Percentiles rank a stretch among this genome's conserved stretches.
phyloP scores from a whole-genome alignment of 92 coral and sea anemone genomes.

The Ricordea florida region DNA sequence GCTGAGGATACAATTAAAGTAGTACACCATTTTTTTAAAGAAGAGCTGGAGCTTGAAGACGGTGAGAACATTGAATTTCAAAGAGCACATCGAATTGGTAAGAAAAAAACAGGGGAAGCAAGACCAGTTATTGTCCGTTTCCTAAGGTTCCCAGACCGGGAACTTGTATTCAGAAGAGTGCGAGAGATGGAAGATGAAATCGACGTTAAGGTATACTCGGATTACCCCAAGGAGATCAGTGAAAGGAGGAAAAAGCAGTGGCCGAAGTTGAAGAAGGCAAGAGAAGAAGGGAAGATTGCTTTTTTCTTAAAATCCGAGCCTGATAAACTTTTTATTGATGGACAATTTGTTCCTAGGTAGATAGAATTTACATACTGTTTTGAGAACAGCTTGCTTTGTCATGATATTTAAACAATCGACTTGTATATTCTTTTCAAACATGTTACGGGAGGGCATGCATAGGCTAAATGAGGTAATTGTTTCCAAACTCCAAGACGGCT shows the following conservation, averaged over 20 bases:
- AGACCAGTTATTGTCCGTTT: constrained; percentile 1
- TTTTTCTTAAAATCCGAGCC: not conserved
- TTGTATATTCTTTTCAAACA: no score
- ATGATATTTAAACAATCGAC: no score
- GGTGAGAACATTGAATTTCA: constrained; percentile 1
- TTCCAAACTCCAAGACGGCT: no score
- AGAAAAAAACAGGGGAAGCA: not conserved
- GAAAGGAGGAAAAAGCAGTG: constrained; percentile 17
- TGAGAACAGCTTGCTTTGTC: no score
- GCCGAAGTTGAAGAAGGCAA: constrained; percentile 5
- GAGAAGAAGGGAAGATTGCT: constrained; percentile 4
- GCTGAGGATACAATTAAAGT: not conserved
- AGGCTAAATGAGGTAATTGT: no score
- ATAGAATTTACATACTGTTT: no score
- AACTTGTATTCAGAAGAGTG: not conserved
- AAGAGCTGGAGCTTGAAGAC: not conserved
- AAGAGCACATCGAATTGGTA: constrained; percentile 5
- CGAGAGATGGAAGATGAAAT: not conserved
- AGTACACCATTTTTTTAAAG: not conserved
- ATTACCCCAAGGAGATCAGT: constrained; percentile 3
- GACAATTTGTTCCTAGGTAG: no score
- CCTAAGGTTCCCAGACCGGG: not conserved
- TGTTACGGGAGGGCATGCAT: no score
- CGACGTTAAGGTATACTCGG: not conserved
- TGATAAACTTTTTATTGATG: not conserved